Evolutionary conservation across 2,888 invertebrate genomes (phyloP), one percentile per base, ranked within the genome.

Genomic region (Idaea dimidiata): DNA sequence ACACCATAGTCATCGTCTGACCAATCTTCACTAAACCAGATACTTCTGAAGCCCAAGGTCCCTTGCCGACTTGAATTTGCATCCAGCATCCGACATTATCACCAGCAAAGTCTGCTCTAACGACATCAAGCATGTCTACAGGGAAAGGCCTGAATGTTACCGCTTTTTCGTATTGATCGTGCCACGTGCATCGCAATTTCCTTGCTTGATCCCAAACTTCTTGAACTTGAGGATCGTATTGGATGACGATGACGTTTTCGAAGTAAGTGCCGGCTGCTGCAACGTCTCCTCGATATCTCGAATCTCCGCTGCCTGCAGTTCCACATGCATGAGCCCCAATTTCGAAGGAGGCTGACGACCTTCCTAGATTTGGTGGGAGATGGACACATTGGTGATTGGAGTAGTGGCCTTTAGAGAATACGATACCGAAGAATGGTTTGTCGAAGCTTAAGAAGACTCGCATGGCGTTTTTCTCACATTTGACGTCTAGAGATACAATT

Each of bases 41-140:
- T 0, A 98, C 98, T 88, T 98, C 98, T 0, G 97, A 97, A 10
- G 98, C 98, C 98, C 98, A 98, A 0, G 98, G 98, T 18, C 98
- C 97, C 82, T 97, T 97, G 55, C 97, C 98, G 4, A 97, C 97
- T 93, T 98, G 98, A 72, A 98, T 98, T 83, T 98, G 98, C 98
- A 98, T 98, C 98, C 98, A 98, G 88, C 98, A 98, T 17, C 98
- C 98, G 1, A 98, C 97, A 79, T 98, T 98, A 78, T 98, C 98
- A 0, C 98, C 98, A 64, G 98, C 97, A 73, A 98, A 98, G 78
- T 98, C 98, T 3, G 98, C 98, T 61, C 97, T 92, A n/a, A 98
- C 97, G 5, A 98, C 98, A 83, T 98, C 98, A 61, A 98, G 81
- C 97, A 98, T 98, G 82, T 98, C 98, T 0, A 98, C 98, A 0